A percentile compares a stretch with the other conserved stretches of the same genome.
Evolutionary conservation across 2,113 vertebrate species (phyloP).

Genomic region (Oryzias woworae): DNA sequence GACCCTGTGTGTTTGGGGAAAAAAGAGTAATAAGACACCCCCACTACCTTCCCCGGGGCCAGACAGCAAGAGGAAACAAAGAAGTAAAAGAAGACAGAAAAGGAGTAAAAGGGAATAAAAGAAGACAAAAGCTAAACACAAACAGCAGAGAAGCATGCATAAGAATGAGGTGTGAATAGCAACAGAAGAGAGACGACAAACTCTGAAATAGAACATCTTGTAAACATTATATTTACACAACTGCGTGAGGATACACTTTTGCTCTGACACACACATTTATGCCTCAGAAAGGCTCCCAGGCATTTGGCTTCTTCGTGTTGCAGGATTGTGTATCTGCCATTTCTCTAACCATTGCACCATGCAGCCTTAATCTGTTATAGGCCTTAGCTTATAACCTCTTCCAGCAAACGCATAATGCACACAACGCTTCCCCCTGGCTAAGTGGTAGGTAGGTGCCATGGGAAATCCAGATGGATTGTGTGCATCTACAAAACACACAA

Average conservation of each 20-base stretch:
- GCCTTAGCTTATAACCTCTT: conserved; percentile 48
- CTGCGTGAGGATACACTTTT: conserved; percentile 4
- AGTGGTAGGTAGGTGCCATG: conserved; percentile 56
- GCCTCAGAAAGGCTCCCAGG: conserved; percentile 40
- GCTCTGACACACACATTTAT: conserved; percentile 17
- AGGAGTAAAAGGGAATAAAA: conserved; percentile 27
- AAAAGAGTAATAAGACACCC: conserved; percentile 51
- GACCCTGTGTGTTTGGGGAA: conserved; percentile 33
- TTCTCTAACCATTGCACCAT: conserved; percentile 49
- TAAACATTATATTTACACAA: conserved; percentile 49
- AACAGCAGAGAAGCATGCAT: conserved; percentile 21
- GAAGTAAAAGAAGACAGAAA: conserved; percentile 40
- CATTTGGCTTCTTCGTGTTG: conserved; percentile 51
- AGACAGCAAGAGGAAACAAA: conserved; percentile 30
- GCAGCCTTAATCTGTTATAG: conserved; percentile 61
- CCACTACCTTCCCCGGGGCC: conserved; percentile 24
- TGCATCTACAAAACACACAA: conserved; percentile 12
- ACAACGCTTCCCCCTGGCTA: conserved; percentile 56
- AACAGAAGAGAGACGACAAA: conserved; percentile 14
- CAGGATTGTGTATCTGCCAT: conserved; percentile 51
- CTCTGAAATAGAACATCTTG: conserved; percentile 53
- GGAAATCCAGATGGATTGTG: conserved; percentile 60
- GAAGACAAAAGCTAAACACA: conserved; percentile 33
- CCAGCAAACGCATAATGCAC: conserved; percentile 40
- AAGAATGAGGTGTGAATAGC: conserved; percentile 15